Evolutionary conservation across 2,113 vertebrate species (phyloP), one percentile per base, ranked within the genome.

Genomic region (Tricholaema leucomelas): DNA sequence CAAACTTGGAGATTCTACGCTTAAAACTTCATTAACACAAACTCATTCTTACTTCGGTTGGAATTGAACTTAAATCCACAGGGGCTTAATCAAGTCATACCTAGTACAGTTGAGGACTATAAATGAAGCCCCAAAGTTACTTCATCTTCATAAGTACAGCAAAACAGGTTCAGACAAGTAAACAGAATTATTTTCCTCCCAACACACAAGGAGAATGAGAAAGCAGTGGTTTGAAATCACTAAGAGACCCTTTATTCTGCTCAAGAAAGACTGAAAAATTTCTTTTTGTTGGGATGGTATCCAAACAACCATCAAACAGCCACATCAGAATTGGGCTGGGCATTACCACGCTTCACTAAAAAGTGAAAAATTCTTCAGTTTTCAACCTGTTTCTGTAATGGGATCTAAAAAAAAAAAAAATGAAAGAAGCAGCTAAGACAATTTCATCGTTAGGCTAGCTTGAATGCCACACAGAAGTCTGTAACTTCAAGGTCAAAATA

Each of bases 161-260:
- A 38, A 42, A 95, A 88, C 59, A 71, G 59, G 72, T 66, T 94
- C 84, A 93, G 71, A 85, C 12, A 71, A 80, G 64, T 91, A 91
- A 94, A 96, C 91, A 91, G 59, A 88, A 64, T 63, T 40, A 74
- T 73, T 40, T 64, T 79, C 35, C 59, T 93, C 85, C 88, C 93
- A 91, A 95, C 84, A 89, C 91, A 77, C 86, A 73, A 63, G 84
- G 92, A 83, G 54, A 79, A 92, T 75, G 27, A 69, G 54, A 95
- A 88, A 87, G 44, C 40, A 60, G 70, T 6, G 23, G 40, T n/a
- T 46, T 25, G 7, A 84, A 84, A 48, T 80, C 90, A 80, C 67
- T 40, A 27, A 85, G 86, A 96, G 93, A 95, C 84, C 50, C 78
- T 70, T 88, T 58, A 88, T 18, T 67, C 25, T 65, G 12, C 21